Conservation (phyloP, 2,888 invertebrate genomes). For the Ormyrus thymus region DNA sequence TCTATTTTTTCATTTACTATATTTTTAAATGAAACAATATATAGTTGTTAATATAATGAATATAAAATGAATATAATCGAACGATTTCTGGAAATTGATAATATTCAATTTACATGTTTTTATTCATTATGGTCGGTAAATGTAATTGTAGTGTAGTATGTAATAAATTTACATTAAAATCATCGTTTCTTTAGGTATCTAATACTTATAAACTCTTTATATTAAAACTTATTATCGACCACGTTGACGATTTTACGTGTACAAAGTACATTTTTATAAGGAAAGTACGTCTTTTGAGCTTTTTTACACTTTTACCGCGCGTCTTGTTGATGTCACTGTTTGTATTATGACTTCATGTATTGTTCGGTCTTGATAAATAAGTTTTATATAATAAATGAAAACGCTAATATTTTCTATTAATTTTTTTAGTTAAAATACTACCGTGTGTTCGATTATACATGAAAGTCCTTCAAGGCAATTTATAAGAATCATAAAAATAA, state of each 20-base stretch:
- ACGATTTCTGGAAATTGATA: constrained; percentile 36
- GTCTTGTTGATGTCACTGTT: constrained; percentile 40
- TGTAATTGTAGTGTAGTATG: constrained; percentile 13
- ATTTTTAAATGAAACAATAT: neutral
- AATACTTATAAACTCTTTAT: constrained; percentile 26
- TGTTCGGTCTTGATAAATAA: constrained; percentile 28
- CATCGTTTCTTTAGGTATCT: constrained; percentile 8
- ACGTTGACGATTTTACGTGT: constrained; percentile 44
- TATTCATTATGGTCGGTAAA: constrained; percentile 37
- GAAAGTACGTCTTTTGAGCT: constrained; percentile 45
- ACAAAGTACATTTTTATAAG: constrained; percentile 46
- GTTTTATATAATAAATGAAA: constrained; percentile 3
- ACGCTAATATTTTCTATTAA: too few relatives aligned
- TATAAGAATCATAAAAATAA: too few relatives aligned
- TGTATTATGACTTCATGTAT: constrained; percentile 39
- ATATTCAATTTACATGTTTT: constrained; percentile 33
- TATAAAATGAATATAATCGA: constrained; percentile 17
- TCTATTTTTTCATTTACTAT: neutral
- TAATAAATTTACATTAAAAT: constrained; percentile 11
- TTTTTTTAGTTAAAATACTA: too few relatives aligned
- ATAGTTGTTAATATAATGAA: neutral
- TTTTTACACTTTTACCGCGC: constrained; percentile 48
- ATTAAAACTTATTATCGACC: constrained; percentile 19
- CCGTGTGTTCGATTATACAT: too few relatives aligned
- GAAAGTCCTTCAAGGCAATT: too few relatives aligned